phyloP scores from a whole-genome alignment of 2,888 invertebrate species.

The Heliconius ethilla region DNA sequence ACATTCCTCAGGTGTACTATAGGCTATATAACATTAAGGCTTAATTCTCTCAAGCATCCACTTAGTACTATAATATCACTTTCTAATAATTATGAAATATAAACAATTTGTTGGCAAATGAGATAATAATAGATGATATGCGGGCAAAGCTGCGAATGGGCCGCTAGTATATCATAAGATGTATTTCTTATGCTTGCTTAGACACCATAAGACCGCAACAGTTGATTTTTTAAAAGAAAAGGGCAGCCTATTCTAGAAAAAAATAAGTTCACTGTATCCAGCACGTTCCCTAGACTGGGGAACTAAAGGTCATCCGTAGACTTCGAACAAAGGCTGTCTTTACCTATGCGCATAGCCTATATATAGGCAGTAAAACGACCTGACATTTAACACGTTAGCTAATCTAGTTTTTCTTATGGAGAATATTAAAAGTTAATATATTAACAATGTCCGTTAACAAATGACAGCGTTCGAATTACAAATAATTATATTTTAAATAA shows the following conservation, averaged over 20 bases:
- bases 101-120: no score
- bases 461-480: not conserved
- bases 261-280: slow-evolving; percentile 35
- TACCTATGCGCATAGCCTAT: slow-evolving; percentile 43
- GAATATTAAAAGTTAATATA: not conserved
- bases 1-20: no score
- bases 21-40: no score
- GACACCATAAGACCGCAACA: slow-evolving; percentile 21
- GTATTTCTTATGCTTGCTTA: slow-evolving; percentile 16
- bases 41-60: no score
- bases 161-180: not conserved
- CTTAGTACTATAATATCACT: no score
- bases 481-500: not conserved
- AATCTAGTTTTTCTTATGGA: not conserved
- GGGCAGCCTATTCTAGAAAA: slow-evolving; percentile 32
- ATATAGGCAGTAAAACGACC: not conserved
- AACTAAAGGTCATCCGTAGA: slow-evolving; percentile 73
- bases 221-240: slow-evolving; percentile 2
- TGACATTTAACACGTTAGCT: not conserved
- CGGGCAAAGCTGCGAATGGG: no score
- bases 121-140: no score
- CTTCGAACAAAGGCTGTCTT: slow-evolving; percentile 65
- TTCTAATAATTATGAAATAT: no score
- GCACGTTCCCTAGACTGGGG: slow-evolving; percentile 45
- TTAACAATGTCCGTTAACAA: not conserved